Percentiles rank a stretch among this genome's conserved stretches.
Evolutionary conservation across 2,888 invertebrate species (phyloP).

Genomic region (Podotricha telesiphe): DNA sequence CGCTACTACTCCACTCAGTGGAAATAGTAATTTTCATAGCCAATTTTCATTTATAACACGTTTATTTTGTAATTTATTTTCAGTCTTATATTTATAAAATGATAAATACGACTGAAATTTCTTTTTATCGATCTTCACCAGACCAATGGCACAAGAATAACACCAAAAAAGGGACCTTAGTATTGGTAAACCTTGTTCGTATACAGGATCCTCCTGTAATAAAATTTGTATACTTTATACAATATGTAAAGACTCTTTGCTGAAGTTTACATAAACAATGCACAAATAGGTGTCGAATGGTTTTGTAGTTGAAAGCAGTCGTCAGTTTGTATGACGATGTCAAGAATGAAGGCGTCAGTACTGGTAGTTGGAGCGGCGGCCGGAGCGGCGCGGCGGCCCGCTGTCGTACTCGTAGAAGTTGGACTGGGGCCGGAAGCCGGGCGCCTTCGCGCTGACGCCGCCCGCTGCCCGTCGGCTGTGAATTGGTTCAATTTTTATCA

Average conservation of each 20-base stretch:
- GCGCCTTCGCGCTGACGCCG: slow-evolving; percentile 77
- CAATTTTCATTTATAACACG: not conserved
- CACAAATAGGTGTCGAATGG: not conserved
- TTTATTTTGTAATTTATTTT: slow-evolving; percentile 1
- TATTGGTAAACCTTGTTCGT: not conserved
- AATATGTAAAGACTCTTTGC: no score
- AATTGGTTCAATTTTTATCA: slow-evolving; percentile 33
- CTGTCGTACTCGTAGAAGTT: slow-evolving; percentile 94
- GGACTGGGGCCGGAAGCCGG: slow-evolving; percentile 87
- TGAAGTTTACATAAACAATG: slow-evolving; percentile 2
- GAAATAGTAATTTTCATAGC: slow-evolving; percentile 21
- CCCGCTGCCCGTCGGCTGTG: slow-evolving; percentile 68
- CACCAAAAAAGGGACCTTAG: not conserved
- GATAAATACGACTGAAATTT: not conserved
- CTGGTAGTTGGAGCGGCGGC: slow-evolving; percentile 81
- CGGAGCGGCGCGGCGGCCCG: slow-evolving; percentile 82
- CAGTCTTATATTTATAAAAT: slow-evolving; percentile 20
- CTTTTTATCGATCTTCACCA: slow-evolving; percentile 5
- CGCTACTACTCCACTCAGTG: slow-evolving; percentile 1
- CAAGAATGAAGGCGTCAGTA: slow-evolving; percentile 46
- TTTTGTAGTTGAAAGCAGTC: no score
- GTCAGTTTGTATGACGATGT: slow-evolving; percentile 24
- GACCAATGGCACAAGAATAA: slow-evolving; percentile 16
- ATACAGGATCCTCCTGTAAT: not conserved
- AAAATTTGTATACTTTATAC: not conserved